phyloP scores from a whole-genome alignment of 37 sponge, comb jelly and placozoan species.

The Chondrosia reniformis region DNA sequence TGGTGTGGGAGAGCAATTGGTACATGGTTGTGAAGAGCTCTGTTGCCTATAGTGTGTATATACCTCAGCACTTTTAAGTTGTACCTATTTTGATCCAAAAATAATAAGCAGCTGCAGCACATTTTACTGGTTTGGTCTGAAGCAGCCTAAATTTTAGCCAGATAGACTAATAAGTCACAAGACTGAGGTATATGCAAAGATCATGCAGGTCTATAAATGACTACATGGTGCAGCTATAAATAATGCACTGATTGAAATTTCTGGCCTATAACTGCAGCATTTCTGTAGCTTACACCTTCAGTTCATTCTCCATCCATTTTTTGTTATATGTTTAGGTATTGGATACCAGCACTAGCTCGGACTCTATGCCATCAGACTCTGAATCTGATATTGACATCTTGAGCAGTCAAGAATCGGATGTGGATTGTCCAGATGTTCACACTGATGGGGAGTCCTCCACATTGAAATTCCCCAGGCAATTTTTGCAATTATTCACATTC shows the following conservation, averaged over 20 bases:
- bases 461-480: constrained; percentile 11
- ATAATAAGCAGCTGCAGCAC: neutral
- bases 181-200: neutral
- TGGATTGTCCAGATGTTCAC: constrained; percentile 3
- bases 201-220: constrained; percentile 2
- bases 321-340: constrained; percentile 1
- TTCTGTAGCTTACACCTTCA: constrained; percentile 2
- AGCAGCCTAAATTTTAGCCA: constrained; percentile 2
- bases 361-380: constrained; percentile 3
- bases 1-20: constrained; percentile 1
- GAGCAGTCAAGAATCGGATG: constrained; percentile 3
- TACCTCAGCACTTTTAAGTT: neutral
- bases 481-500: constrained; percentile 36
- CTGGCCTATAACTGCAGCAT: constrained; percentile 3
- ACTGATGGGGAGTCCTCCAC: constrained; percentile 6
- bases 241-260: neutral
- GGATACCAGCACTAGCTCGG: constrained; percentile 4
- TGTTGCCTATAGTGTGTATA: constrained; percentile 2
- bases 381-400: constrained; percentile 2
- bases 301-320: constrained; percentile 2
- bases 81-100: too few species aligned
- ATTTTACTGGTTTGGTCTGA: constrained; percentile 2
- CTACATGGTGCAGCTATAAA: constrained; percentile 2
- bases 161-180: constrained; percentile 2
- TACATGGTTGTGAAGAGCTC: constrained; percentile 3